Conservation (phyloP, 1,140 invertebrate species). For the Neodiprion fabricii region DNA sequence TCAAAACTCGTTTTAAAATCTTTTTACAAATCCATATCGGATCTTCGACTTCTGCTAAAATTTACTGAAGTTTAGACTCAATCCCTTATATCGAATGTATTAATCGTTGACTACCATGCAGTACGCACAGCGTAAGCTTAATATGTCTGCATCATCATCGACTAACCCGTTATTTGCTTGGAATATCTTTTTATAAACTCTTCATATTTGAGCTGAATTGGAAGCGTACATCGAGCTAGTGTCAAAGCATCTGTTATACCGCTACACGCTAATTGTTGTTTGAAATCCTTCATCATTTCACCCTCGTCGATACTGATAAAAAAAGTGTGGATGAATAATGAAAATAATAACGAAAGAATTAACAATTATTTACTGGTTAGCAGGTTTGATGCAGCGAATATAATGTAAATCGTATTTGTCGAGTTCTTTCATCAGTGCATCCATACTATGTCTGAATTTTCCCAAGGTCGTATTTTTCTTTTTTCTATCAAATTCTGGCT, state of each 20-base stretch:
- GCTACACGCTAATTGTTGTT: slow-evolving; percentile 38
- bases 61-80: not conserved
- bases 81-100: slow-evolving; percentile 9
- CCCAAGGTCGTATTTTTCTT: slow-evolving; percentile 44
- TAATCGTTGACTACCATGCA: not conserved
- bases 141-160: not conserved
- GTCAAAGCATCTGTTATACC: slow-evolving; percentile 42
- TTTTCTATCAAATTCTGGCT: too few species aligned
- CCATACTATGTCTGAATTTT: slow-evolving; percentile 44
- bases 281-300: slow-evolving; percentile 36
- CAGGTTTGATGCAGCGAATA: slow-evolving; percentile 43
- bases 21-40: not conserved
- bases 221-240: slow-evolving; percentile 43
- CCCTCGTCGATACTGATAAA: slow-evolving; percentile 25
- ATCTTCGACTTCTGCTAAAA: not conserved
- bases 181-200: slow-evolving; percentile 39
- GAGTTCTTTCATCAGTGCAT: slow-evolving; percentile 40
- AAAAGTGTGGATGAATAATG: slow-evolving; percentile 3
- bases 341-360: not conserved
- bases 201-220: slow-evolving; percentile 35
- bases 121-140: not conserved
- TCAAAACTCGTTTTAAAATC: not conserved
- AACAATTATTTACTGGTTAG: slow-evolving; percentile 12
- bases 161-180: slow-evolving; percentile 11
- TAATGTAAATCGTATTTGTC: slow-evolving; percentile 46